Evolutionary conservation across 2,113 vertebrate species (phyloP).

Genomic region (Apistogramma diplotaenia): DNA sequence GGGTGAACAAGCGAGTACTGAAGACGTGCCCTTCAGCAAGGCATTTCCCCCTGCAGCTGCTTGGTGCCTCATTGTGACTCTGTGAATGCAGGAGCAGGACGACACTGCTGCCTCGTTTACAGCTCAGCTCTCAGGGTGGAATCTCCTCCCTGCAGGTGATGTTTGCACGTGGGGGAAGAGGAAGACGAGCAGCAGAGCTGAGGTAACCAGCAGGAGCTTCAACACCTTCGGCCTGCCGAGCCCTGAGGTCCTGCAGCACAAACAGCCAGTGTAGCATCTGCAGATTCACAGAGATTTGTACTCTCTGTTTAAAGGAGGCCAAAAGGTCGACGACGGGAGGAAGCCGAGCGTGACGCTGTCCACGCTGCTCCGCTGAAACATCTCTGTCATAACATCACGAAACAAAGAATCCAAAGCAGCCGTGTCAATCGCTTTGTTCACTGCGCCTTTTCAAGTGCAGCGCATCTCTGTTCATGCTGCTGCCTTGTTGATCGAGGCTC

Average conservation of each 20-base stretch:
- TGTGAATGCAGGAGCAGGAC: not conserved
- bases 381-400: constrained; percentile 1
- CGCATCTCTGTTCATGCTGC: constrained; percentile 11
- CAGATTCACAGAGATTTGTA: not conserved
- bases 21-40: not conserved
- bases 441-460: not conserved
- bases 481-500: constrained; percentile 31
- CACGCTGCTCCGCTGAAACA: not conserved
- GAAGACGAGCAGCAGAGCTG: no score
- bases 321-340: not conserved
- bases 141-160: no score
- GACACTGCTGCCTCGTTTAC: no score
- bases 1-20: not conserved
- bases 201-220: no score
- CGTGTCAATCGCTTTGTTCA: constrained; percentile 12
- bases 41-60: not conserved
- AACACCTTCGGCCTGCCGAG: no score
- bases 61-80: not conserved
- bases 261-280: not conserved
- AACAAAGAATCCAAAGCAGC: not conserved
- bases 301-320: not conserved
- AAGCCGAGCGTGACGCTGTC: not conserved
- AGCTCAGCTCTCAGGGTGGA: no score
- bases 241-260: no score
- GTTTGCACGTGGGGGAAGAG: no score